These are phyloP conservation scores for Mesoligia furuncula DNA, from an alignment of 2,888 invertebrate genomes.

Conservation along the genomic window DNA sequence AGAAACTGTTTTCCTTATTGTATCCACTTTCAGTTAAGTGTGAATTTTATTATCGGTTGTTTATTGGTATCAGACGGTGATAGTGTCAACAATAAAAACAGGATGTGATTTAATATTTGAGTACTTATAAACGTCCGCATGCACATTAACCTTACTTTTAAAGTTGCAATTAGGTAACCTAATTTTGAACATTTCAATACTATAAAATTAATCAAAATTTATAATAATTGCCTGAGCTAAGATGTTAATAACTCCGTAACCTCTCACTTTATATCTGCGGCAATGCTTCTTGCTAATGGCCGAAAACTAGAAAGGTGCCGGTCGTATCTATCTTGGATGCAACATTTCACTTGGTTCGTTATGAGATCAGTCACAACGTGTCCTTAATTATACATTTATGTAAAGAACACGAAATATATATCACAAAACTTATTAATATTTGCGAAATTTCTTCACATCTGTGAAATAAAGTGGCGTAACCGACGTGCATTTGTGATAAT, in stretches of 20 bases:
- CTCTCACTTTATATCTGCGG: constrained; percentile 32
- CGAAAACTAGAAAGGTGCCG: constrained; percentile 56
- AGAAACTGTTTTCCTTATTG: constrained; percentile 65
- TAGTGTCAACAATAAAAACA: constrained; percentile 47
- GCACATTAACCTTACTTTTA: constrained; percentile 4
- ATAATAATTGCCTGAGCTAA: constrained; percentile 11
- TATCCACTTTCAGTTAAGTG: constrained; percentile 54
- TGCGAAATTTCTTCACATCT: constrained; percentile 47
- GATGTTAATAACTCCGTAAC: constrained; percentile 29
- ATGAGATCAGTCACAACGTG: constrained; percentile 49
- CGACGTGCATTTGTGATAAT: constrained; percentile 38
- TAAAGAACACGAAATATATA: constrained; percentile 57
- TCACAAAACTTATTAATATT: constrained; percentile 49
- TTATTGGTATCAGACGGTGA: constrained; percentile 46
- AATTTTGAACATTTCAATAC: neutral
- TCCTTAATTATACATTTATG: constrained; percentile 64
- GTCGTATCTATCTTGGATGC: constrained; percentile 47
- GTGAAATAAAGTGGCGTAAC: constrained; percentile 52
- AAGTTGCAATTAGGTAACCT: constrained; percentile 6
- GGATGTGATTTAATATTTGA: constrained; percentile 20
- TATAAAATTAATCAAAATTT: constrained; percentile 16
- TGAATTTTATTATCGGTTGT: constrained; percentile 57
- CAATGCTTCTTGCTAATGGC: constrained; percentile 48
- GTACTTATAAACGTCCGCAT: constrained; percentile 1
- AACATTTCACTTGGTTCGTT: constrained; percentile 61